Evolutionary conservation across 2,888 invertebrate genomes (phyloP), one percentile per base, ranked within the genome.

Genomic region (Eupithecia exiguata): DNA sequence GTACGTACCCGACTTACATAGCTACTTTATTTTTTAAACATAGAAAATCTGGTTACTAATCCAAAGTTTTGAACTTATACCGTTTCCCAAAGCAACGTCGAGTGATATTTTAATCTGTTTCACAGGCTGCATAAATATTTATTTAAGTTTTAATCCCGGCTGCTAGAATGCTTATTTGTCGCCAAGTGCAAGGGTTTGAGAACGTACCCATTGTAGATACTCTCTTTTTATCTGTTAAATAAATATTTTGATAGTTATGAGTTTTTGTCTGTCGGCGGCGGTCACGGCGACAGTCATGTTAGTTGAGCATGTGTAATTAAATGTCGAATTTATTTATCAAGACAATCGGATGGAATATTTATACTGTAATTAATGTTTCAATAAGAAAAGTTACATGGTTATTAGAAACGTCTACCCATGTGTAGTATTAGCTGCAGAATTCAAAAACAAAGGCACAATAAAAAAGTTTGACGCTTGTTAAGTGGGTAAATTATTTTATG

Each of bases 41-140:
- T 10, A 49, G 21, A 21, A 49, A 49, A n/a, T 21, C n/a, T 5
- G 9, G 10, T 49, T 21, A 21, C 10, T 49, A 49, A 18, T 62
- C 18, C 7, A 6, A 62, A 35, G 43, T 75, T 74, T 71, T 21
- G 16, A 65, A 38, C 75, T 69, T 75, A 76, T 71, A 72, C 74
- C 72, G 72, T 79, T 82, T 77, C 38, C 62, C 74, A 63, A 74
- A 70, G 46, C 75, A 82, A 74, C 68, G 25, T 25, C 46, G 79
- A 72, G 80, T 85, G 83, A 84, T 84, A 84, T 84, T 84, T 83
- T 87, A 88, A 89, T 89, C 87, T 86, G 84, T 87, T 84, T 82
- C 84, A 84, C 86, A 83, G 84, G 84, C 88, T 87, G 88, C 81
- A 86, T 86, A 87, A 89, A 90, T 89, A 88, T 89, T 89, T 89